Percentiles rank a stretch among this genome's conserved stretches.
These are phyloP conservation scores for Paralvinella palmiformis DNA, from an alignment of 1,140 invertebrate species.

Conservation along the genomic window DNA sequence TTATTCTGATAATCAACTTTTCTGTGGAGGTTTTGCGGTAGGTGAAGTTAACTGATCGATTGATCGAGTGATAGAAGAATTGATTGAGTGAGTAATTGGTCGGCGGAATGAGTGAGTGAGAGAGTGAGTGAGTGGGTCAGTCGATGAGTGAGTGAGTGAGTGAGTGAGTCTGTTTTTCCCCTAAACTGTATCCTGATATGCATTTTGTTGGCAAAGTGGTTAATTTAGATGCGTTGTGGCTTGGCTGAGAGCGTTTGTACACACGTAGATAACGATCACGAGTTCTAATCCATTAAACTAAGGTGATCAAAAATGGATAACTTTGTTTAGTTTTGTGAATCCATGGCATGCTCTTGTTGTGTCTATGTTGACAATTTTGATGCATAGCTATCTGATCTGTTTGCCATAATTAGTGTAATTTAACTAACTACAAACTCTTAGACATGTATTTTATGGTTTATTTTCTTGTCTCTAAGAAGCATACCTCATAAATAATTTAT, in stretches of 20 bases:
- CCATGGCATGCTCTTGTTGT: no score
- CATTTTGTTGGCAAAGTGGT: not conserved
- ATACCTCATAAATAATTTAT: not conserved
- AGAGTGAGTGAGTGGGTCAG: not conserved
- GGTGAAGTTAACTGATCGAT: constrained; percentile 24
- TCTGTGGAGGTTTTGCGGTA: constrained; percentile 81
- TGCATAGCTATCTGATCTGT: no score
- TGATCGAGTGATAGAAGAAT: not conserved
- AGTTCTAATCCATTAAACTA: no score
- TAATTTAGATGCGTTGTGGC: not conserved
- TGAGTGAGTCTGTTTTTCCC: not conserved
- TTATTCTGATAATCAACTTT: constrained; percentile 85
- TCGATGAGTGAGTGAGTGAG: not conserved
- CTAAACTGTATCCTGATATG: not conserved
- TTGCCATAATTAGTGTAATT: no score
- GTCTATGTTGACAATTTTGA: no score
- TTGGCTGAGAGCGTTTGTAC: no score
- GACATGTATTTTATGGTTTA: not conserved
- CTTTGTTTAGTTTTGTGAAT: no score
- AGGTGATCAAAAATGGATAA: no score
- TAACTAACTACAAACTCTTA: no score
- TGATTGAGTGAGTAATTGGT: not conserved
- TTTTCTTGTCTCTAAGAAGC: not conserved
- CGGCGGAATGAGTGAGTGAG: not conserved
- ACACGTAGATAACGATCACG: no score